Percentiles rank a stretch among this genome's conserved stretches.
phyloP scores from a whole-genome alignment of 35 echinoderm and acorn worm genomes.

The Ophiothrix spiculata region DNA sequence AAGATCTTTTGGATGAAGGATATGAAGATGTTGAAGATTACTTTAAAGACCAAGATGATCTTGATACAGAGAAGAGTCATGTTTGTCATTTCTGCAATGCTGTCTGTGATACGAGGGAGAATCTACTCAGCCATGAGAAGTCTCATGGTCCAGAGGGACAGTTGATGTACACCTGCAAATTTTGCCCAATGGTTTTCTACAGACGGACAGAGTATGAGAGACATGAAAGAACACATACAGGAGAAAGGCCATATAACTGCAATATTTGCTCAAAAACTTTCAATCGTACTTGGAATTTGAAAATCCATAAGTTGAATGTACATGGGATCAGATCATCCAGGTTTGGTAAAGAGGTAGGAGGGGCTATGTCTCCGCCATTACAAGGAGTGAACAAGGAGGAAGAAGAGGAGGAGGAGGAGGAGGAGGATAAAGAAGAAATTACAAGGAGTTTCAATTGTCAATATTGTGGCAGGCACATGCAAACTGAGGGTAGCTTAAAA shows the following conservation, averaged over 20 bases:
- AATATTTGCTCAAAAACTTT: neutral
- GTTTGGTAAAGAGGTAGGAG: neutral
- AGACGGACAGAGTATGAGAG: neutral
- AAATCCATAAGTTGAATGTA: neutral
- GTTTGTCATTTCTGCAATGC: conserved; percentile 2
- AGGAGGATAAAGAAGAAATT: neutral
- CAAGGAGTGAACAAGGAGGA: neutral
- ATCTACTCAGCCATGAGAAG: conserved; percentile 1
- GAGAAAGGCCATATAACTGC: neutral
- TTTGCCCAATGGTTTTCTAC: neutral
- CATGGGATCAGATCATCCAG: neutral
- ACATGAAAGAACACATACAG: neutral
- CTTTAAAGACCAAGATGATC: neutral
- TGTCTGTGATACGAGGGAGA: neutral
- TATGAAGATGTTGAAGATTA: neutral
- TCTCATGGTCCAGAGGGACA: neutral
- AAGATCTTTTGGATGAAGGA: neutral
- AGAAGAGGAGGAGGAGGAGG: neutral
- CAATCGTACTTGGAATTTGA: conserved; percentile 1
- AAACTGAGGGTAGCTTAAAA: neutral
- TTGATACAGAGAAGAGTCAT: neutral
- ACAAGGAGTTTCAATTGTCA: too few species aligned
- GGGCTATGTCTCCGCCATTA: neutral
- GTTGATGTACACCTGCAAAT: neutral
- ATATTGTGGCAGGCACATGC: neutral